Conservation (phyloP, 2,888 invertebrate genomes). For the Hyposoter dolosus region DNA sequence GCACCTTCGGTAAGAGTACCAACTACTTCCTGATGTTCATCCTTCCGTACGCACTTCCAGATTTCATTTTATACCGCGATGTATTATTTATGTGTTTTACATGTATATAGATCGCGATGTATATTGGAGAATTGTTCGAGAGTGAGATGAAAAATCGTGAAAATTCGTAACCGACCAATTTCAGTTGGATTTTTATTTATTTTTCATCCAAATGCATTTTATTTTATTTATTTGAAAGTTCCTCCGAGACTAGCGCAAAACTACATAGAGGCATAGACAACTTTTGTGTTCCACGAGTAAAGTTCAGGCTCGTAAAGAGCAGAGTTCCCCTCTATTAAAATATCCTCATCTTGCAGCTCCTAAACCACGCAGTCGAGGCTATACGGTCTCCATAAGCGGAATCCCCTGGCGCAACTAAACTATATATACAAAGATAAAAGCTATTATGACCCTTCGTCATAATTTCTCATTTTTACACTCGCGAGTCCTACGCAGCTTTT, state of each 20-base stretch:
- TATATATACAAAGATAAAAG: background rate
- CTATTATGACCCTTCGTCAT: background rate
- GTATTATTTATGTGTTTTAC: background rate
- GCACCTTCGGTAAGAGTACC: constrained; percentile 32
- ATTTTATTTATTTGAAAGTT: background rate
- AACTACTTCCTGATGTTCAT: constrained; percentile 62
- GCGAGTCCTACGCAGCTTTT: background rate
- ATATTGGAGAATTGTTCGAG: background rate
- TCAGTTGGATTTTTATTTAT: background rate
- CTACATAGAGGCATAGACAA: background rate
- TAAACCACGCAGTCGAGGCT: constrained; percentile 40
- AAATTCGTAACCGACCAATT: background rate
- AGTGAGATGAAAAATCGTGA: background rate
- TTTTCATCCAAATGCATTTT: background rate
- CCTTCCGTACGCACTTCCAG: constrained; percentile 54
- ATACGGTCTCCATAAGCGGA: constrained; percentile 58
- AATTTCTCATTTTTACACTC: constrained; percentile 1
- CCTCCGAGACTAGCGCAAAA: background rate
- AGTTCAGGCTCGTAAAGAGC: constrained; percentile 67
- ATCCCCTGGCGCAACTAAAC: constrained; percentile 22
- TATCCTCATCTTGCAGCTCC: constrained; percentile 17
- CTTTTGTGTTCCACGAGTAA: constrained; percentile 43
- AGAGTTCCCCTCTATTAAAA: constrained; percentile 63
- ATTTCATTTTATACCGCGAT: constrained; percentile 43
- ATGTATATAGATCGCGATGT: background rate